Evolutionary conservation across 2,888 invertebrate species (phyloP), one percentile per base, ranked within the genome.

Genomic region (Smittia aterrima): DNA sequence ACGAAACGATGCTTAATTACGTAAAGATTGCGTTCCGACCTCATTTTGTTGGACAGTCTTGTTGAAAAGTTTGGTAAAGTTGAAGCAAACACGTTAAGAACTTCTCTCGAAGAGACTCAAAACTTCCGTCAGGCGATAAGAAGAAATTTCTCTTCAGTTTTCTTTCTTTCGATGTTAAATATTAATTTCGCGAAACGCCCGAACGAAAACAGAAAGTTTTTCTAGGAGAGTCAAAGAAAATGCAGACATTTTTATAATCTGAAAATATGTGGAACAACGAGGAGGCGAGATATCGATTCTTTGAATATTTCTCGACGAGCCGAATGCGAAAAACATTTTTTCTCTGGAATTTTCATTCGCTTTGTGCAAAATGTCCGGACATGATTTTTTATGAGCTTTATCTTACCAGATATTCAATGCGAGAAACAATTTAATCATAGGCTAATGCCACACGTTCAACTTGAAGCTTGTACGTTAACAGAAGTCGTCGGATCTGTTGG

Each of bases 221-320:
- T 32, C 32, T 32, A 32, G 9, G 32, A 32, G 9, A 32, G 32
- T 2, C 47, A 58, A 64, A 64, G 22, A 64, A 64, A 64, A 22
- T 27, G 27, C 20, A 64, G 64, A 64, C 64, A 64, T 64, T 64
- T 64, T 64, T 64, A 64, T 64, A 64, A 64, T 64, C 64, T 27
- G 27, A 64, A 64, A 64, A 64, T 64, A 64, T 64, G 64, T 25
- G 25, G 16, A 64, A 58, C 6, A 27, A n/a, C 13, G 2, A 64
- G n/a, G n/a, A 22, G 58, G 13, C 20, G 24, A 58, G 4, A 58
- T 58, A 22, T 16, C 3, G 7, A n/a, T 64, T 27, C 25, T 27
- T 16, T 27, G 22, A n/a, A n/a, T n/a, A n/a, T n/a, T n/a, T n/a
- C n/a, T n/a, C n/a, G n/a, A n/a, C n/a, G n/a, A n/a, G n/a, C n/a